A percentile compares a stretch with the other conserved stretches of the same genome.
These are phyloP conservation scores for Mechanitis mazaeus DNA, from an alignment of 2,888 invertebrate species.

Conservation along the genomic window DNA sequence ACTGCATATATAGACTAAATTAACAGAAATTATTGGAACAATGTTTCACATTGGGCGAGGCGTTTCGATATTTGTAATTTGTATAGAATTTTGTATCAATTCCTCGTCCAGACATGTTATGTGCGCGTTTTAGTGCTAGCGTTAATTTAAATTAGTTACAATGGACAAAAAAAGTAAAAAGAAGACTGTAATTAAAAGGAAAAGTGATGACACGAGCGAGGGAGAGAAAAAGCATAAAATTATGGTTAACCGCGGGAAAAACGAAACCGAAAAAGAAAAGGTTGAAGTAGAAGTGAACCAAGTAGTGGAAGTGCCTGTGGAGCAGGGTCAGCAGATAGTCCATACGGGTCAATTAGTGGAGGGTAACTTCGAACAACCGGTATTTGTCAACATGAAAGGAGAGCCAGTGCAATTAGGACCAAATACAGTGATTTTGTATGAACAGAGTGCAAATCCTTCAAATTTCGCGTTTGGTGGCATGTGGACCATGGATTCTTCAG, in stretches of 20 bases:
- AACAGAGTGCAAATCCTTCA: conserved; percentile 68
- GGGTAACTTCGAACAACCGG: conserved; percentile 71
- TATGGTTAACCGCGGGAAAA: conserved; percentile 53
- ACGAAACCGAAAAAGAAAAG: conserved; percentile 60
- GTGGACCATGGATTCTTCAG: conserved; percentile 72
- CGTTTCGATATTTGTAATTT: conserved; percentile 34
- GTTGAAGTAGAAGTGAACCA: conserved; percentile 60
- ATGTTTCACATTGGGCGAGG: conserved; percentile 53
- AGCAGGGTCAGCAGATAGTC: conserved; percentile 68
- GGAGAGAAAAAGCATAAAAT: conserved; percentile 63
- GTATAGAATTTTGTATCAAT: conserved; percentile 30
- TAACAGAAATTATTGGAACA: conserved; percentile 31
- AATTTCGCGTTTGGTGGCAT: conserved; percentile 71
- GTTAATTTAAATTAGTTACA: conserved; percentile 44
- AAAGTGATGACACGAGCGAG: conserved; percentile 64
- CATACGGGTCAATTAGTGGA: conserved; percentile 69
- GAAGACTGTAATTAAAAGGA: conserved; percentile 69
- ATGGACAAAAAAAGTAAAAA: conserved; percentile 75
- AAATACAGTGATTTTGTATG: conserved; percentile 70
- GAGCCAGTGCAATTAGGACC: conserved; percentile 71
- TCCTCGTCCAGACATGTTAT: conserved; percentile 30
- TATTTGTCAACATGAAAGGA: conserved; percentile 72
- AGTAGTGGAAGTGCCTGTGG: conserved; percentile 67
- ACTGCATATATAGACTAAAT: conserved; percentile 17
- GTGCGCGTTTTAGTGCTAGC: conserved; percentile 38